Base-by-base conservation (phyloP, 2,113 vertebrate genomes). In the Danionella cerebrum region DNA sequence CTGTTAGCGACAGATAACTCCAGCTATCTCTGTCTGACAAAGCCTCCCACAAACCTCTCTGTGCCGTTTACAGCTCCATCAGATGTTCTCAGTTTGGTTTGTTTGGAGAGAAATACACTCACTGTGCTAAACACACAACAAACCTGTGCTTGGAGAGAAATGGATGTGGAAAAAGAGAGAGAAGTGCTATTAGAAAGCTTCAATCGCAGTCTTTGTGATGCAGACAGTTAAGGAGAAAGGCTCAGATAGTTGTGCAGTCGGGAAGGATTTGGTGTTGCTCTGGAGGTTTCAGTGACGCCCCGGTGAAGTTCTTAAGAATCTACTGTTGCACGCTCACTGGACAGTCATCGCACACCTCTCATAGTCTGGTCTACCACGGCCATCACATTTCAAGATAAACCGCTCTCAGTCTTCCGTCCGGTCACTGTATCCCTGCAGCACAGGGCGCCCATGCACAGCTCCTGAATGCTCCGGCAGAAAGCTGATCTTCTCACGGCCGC, bases 381-480 rank as follows among this genome's bases (percentile, higher is more conserved):
- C 75, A 65, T 85, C 65, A 54, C 79, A 76, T 84, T 86, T 82
- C 79, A 74, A 82, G 82, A 84, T 80, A 79, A 83, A 79, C 71
- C 80, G 77, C 47, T 41, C 73, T 76, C 64, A 76, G 67, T 82
- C 38, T 66, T 78, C 78, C 71, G 70, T 83, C 78, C 75, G 80
- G 81, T 84, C 79, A 85, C 76, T 70, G 73, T 83, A 83, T 87
- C 79, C 67, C n/a, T n/a, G n/a, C n/a, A 74, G 42, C 72, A 64
- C 78, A 59, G 75, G 74, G 69, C 50, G 64, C 53, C 45, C 52
- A 54, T 33, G 70, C 65, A 52, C 71, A 71, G 75, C 77, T 74
- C 76, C 76, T 83, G 79, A 84, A 84, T 79, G 71, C 79, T 74
- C 72, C 57, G 50, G 24, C 65, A 66, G 82, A 84, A 85, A 86